Evolutionary conservation across 2,888 invertebrate species (phyloP).

Genomic region (Drosophila mettleri): DNA sequence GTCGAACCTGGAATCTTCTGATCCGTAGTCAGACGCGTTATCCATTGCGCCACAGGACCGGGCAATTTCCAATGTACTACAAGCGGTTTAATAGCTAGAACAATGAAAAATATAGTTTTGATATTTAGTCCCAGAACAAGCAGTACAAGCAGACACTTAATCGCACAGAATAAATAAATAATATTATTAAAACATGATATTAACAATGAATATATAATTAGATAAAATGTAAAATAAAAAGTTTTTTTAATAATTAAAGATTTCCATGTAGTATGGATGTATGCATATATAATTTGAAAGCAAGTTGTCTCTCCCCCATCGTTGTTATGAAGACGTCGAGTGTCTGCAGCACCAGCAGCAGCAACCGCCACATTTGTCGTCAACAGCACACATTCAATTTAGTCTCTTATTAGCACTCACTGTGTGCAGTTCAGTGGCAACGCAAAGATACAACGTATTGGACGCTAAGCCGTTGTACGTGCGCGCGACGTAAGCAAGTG

Average conservation of each 20-base stretch:
- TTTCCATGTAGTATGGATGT: not conserved
- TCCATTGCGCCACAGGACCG: conserved; percentile 80
- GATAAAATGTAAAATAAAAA: not conserved
- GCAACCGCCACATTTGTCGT: conserved; percentile 28
- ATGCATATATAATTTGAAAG: no score
- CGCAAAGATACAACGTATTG: conserved; percentile 15
- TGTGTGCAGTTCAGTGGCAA: conserved; percentile 56
- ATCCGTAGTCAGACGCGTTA: conserved; percentile 85
- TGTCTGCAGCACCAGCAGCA: conserved; percentile 30
- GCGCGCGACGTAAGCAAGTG: conserved; percentile 55
- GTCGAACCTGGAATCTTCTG: conserved; percentile 85
- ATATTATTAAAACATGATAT: not conserved
- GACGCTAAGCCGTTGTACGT: conserved; percentile 46
- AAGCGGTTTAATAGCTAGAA: not conserved
- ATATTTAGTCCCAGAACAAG: conserved; percentile 8
- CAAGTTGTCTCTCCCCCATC: not conserved
- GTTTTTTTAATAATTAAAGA: not conserved
- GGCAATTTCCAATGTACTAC: fast-evolving
- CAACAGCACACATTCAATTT: conserved; percentile 28
- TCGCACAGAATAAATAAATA: not conserved
- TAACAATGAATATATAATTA: not conserved
- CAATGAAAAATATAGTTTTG: not conserved
- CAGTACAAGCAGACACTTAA: conserved; percentile 11
- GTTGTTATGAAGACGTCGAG: conserved; percentile 8
- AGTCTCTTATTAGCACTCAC: conserved; percentile 64